Percentiles rank a stretch among this genome's conserved stretches.
Conservation (phyloP, 2,888 invertebrate genomes). For the Drosophila sordidula region DNA sequence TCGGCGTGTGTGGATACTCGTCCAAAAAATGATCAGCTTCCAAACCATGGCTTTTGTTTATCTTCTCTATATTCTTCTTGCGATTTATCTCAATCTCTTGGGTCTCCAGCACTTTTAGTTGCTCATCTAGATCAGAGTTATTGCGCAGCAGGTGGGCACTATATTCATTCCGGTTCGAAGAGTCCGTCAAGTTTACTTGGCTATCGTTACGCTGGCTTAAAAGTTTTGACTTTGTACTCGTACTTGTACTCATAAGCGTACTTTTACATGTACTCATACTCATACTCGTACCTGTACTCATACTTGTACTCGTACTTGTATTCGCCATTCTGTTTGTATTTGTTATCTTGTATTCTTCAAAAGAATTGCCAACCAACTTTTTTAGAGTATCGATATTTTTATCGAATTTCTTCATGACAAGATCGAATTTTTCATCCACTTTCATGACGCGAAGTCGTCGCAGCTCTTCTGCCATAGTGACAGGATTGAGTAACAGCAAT, state of each 20-base stretch:
- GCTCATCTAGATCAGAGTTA: slow-evolving; percentile 83
- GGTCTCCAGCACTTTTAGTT: slow-evolving; percentile 82
- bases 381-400: slow-evolving; percentile 84
- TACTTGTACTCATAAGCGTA: background rate
- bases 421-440: slow-evolving; percentile 58
- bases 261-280: background rate
- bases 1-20: background rate
- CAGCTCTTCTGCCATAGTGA: slow-evolving; percentile 75
- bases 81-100: slow-evolving; percentile 83
- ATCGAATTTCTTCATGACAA: slow-evolving; percentile 81
- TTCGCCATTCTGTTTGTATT: background rate
- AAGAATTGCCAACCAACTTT: slow-evolving; percentile 82
- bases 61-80: slow-evolving; percentile 65
- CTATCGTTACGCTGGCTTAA: background rate
- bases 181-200: background rate
- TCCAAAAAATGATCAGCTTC: slow-evolving; percentile 49
- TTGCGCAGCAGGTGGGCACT: slow-evolving; percentile 80
- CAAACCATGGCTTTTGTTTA: slow-evolving; percentile 43
- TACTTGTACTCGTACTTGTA: background rate
- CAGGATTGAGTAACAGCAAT: slow-evolving; percentile 82
- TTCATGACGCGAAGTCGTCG: slow-evolving; percentile 37
- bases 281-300: background rate
- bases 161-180: slow-evolving; percentile 45
- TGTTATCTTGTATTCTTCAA: slow-evolving; percentile 60
- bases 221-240: background rate